Evolutionary conservation across 2,113 vertebrate genomes (phyloP), one percentile per base, ranked within the genome.

Genomic region (Dipodomys stephensi): DNA sequence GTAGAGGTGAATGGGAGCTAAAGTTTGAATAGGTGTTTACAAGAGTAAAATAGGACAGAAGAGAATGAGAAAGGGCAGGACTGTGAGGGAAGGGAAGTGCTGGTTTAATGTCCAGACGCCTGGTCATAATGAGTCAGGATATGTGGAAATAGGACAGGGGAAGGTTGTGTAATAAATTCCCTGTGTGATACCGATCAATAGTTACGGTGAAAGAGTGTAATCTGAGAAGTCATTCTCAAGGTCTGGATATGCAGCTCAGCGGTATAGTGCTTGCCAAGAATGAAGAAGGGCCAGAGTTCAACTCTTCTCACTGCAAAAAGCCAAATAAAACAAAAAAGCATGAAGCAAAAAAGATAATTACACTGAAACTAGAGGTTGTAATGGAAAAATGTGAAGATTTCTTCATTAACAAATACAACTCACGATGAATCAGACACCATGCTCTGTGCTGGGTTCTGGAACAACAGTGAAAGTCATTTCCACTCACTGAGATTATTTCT

Each of bases 381-480:
- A 81, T 53, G 57, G 76, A 67, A 94, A 90, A 96, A 13, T 68
- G 78, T 67, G 20, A 49, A 25, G 22, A 27, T 60, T 16, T 72
- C 18, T 44, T 77, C 79, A 53, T 30, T 77, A 82, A 69, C 9
- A 87, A 69, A 49, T 72, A 80, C 84, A 46, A 90, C 86, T 35
- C 27, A 65, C 1, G 53, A 57, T 16, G 0, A 15, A 1, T 2
- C 22, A n/a, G 22, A 57, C 11, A 23, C n/a, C 46, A 64, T 84
- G 64, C 25, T 44, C 9, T 60, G 12, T 22, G 20, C 15, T 71
- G 39, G 78, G 84, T 53, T 53, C 8, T 13, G 8, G 49, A 13
- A 13, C 12, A 13, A 57, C 53, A 16, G 53, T 57, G 12, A 2
- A 57, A 13, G 15, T 57, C 15, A 57, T 57, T 57, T 57, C 53